Evolutionary conservation across 2,113 vertebrate species (phyloP).

Genomic region (Acrocephalus arundinaceus): DNA sequence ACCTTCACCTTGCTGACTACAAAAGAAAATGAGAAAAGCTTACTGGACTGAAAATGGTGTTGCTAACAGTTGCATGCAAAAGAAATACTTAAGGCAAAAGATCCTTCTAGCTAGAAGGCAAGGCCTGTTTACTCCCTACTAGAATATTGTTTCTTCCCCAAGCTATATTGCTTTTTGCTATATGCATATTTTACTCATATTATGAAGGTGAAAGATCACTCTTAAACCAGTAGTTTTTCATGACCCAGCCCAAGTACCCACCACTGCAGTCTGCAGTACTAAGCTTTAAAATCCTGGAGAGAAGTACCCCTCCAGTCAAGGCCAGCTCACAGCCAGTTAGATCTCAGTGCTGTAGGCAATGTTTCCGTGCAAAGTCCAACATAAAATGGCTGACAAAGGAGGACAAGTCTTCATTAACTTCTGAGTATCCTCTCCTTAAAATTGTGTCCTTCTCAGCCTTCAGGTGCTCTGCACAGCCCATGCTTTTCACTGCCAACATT

Average conservation of each 20-base stretch:
- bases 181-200: neutral
- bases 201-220: neutral
- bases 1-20: neutral
- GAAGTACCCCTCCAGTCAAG: neutral
- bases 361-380: neutral
- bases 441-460: neutral
- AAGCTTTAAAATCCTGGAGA: neutral
- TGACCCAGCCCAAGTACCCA: neutral
- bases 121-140: neutral
- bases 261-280: neutral
- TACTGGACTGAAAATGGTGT: neutral
- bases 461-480: neutral
- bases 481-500: neutral
- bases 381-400: neutral
- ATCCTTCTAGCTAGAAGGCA: neutral
- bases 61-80: neutral
- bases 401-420: neutral
- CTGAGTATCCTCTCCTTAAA: neutral
- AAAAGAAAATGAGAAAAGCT: constrained; percentile 20
- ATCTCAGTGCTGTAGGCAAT: neutral
- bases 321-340: neutral
- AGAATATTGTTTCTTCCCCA: neutral
- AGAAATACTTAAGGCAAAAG: neutral
- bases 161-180: neutral
- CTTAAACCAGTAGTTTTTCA: neutral